These are phyloP conservation scores for Drosophila ficusphila DNA, from an alignment of 1,140 invertebrate species.

Conservation along the genomic window DNA sequence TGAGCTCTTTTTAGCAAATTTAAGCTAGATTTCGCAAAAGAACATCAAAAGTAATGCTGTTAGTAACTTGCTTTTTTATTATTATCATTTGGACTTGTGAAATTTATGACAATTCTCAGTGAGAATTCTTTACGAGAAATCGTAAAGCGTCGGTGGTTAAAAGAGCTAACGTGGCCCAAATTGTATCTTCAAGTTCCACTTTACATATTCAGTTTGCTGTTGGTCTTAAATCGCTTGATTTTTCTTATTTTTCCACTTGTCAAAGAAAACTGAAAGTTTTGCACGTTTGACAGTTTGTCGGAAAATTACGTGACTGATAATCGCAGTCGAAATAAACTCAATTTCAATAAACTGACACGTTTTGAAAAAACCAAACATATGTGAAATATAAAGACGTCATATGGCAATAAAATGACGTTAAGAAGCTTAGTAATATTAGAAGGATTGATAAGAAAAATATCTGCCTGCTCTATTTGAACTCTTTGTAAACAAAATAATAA, in stretches of 20 bases:
- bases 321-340: not conserved
- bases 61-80: slow-evolving; percentile 5
- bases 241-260: not conserved
- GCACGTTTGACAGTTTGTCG: slow-evolving; percentile 67
- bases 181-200: slow-evolving; percentile 28
- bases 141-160: slow-evolving; percentile 33
- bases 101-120: slow-evolving; percentile 43
- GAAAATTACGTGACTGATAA: slow-evolving; percentile 67
- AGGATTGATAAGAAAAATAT: not conserved
- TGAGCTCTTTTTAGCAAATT: not conserved
- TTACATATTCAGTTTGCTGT: slow-evolving; percentile 10
- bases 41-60: not conserved
- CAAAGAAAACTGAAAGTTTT: slow-evolving; percentile 35
- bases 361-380: slow-evolving; percentile 1
- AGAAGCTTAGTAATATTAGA: not conserved
- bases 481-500: no score
- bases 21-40: not conserved
- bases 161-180: slow-evolving; percentile 15
- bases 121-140: slow-evolving; percentile 45
- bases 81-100: slow-evolving; percentile 15
- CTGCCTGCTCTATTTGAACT: no score
- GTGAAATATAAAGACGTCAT: not conserved
- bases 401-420: not conserved
- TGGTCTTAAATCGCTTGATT: not conserved
- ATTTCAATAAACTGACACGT: slow-evolving; percentile 25